A percentile compares a stretch with the other conserved stretches of the same genome.
phyloP scores from a whole-genome alignment of 2,888 invertebrate species.

The Oligia fasciuncula region DNA sequence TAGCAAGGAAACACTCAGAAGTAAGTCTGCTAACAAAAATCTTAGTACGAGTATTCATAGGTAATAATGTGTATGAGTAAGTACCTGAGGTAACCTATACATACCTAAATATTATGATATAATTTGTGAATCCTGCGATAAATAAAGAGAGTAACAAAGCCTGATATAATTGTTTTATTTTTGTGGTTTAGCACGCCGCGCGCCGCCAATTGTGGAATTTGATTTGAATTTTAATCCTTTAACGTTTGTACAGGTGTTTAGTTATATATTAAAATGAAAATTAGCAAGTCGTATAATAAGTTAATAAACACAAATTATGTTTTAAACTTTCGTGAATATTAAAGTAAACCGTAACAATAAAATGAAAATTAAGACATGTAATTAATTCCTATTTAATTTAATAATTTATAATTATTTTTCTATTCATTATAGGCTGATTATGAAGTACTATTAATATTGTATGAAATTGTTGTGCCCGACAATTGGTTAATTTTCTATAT shows the following conservation, averaged over 20 bases:
- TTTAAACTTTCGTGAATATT: neutral
- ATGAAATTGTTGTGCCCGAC: neutral
- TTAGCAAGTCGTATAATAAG: neutral
- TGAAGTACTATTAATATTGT: neutral
- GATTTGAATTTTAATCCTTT: neutral
- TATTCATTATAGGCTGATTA: neutral
- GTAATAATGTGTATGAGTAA: neutral
- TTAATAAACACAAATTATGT: no score
- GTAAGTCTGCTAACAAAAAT: neutral
- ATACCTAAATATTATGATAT: neutral
- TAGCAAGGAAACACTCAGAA: neutral
- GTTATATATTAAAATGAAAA: neutral
- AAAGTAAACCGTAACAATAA: neutral
- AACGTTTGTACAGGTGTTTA: conserved; percentile 8
- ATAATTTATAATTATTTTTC: neutral
- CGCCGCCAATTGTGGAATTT: conserved; percentile 1
- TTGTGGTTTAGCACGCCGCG: conserved; percentile 15
- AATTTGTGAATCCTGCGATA: conserved; percentile 5
- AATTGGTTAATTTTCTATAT: no score
- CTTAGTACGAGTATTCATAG: neutral
- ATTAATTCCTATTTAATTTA: no score
- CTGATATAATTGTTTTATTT: conserved; percentile 14
- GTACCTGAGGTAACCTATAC: no score
- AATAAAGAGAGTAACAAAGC: conserved; percentile 5
- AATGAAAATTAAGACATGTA: neutral